phyloP scores from a whole-genome alignment of 2,888 invertebrate species.

The Drosophila tanythrix region DNA sequence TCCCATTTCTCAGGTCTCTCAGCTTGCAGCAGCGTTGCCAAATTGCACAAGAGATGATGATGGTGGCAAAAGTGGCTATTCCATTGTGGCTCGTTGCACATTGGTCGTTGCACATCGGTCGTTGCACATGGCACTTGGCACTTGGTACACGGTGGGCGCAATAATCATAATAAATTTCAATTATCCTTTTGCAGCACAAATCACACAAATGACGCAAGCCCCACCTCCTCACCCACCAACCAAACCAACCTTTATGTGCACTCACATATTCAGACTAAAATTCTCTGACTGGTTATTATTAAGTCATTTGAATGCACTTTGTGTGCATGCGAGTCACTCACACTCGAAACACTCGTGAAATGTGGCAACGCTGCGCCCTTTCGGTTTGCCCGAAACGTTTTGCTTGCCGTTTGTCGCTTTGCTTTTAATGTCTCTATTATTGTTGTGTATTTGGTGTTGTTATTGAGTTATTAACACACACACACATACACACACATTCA shows the following conservation, averaged over 20 bases:
- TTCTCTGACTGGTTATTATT: constrained; percentile 61
- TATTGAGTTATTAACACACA: constrained; percentile 76
- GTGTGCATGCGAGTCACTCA: constrained; percentile 43
- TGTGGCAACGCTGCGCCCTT: constrained; percentile 59
- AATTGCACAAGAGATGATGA: constrained; percentile 50
- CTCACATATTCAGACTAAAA: constrained; percentile 6
- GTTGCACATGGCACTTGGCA: constrained; percentile 56
- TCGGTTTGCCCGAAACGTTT: constrained; percentile 38
- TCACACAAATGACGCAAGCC: constrained; percentile 34
- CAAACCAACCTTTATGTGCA: constrained; percentile 36
- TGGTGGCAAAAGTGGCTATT: constrained; percentile 3
- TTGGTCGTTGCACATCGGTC: constrained; percentile 14
- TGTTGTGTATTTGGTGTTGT: constrained; percentile 72
- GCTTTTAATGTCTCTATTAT: constrained; percentile 78
- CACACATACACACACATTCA: constrained; percentile 32
- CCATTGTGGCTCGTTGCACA: constrained; percentile 2
- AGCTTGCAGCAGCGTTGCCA: constrained; percentile 64
- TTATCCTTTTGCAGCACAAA: constrained; percentile 78
- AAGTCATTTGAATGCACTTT: constrained; percentile 80
- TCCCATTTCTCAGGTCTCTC: constrained; percentile 45
- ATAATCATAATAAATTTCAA: constrained; percentile 85
- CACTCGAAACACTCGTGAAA: constrained; percentile 32
- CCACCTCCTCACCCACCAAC: too few relatives aligned
- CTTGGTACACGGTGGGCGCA: constrained; percentile 69
- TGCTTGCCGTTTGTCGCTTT: constrained; percentile 65